Conservation (phyloP, 2,888 invertebrate species). For the Slavum lentiscoides region DNA sequence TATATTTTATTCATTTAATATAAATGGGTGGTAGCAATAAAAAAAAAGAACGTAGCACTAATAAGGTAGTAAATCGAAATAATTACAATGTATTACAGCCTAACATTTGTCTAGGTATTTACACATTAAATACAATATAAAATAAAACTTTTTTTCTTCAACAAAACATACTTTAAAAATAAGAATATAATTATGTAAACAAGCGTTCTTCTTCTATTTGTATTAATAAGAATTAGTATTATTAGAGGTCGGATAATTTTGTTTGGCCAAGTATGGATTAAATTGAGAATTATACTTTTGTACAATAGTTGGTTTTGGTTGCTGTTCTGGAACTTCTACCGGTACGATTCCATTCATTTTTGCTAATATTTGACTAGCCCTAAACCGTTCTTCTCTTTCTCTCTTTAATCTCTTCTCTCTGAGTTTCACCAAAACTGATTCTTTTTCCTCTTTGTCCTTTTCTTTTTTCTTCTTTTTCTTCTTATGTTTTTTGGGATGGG, state of each 20-base stretch:
- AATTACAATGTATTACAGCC: too few relatives aligned
- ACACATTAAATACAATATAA: too few relatives aligned
- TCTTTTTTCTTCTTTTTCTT: constrained; percentile 59
- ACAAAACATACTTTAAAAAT: too few relatives aligned
- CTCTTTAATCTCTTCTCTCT: constrained; percentile 78
- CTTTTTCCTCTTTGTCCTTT: constrained; percentile 58
- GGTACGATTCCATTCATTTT: constrained; percentile 66
- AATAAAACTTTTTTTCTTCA: too few relatives aligned
- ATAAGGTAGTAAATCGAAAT: too few relatives aligned
- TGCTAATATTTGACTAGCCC: constrained; percentile 73
- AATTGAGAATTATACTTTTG: constrained; percentile 95
- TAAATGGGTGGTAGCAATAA: too few relatives aligned
- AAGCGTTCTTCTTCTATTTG: too few relatives aligned
- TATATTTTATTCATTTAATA: too few relatives aligned
- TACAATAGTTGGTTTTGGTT: constrained; percentile 60
- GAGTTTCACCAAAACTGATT: constrained; percentile 61
- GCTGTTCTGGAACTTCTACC: constrained; percentile 58
- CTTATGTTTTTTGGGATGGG: constrained; percentile 57
- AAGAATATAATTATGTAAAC: too few relatives aligned
- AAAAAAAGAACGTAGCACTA: too few relatives aligned
- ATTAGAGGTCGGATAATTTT: constrained; percentile 64
- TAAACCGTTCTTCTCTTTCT: constrained; percentile 77
- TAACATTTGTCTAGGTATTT: too few relatives aligned
- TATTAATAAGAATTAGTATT: background rate
- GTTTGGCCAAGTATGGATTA: constrained; percentile 86